Evolutionary conservation across 35 echinoderm and acorn worm genomes (phyloP), one percentile per base, ranked within the genome.

Genomic region (Heliocidaris tuberculata): DNA sequence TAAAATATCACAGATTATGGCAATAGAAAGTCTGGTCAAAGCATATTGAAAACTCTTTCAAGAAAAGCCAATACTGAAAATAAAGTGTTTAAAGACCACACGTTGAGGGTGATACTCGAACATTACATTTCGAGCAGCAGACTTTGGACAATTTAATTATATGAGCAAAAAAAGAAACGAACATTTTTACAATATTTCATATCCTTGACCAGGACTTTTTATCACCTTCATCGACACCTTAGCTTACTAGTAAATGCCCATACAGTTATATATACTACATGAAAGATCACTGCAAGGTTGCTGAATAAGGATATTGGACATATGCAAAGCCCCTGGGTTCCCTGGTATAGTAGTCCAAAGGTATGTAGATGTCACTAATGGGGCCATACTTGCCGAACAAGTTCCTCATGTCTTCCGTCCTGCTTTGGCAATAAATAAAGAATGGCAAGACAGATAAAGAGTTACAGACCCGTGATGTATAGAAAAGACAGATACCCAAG

Each of bases 251-350:
- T 42, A 78, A 21, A 29, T 78, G 65, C 3, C 8, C 21, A 78
- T 27, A 78, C 65, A 78, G 27, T 19, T 7, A 78, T 7, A 78
- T 78, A 21, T 1, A n/a, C n/a, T n/a, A 27, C 19, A 21, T 6
- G 27, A 4, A 78, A n/a, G 65, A 78, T 27, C 65, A 78, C 52
- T 78, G 65, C 65, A 78, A 21, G 65, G 27, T 19, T 0, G 27
- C 65, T 78, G 65, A 85, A 32, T 24, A 98, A 98, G 97, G 97
- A 98, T 98, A 98, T 98, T 98, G 97, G 31, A 98, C 86, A 93
- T 98, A 98, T 42, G 97, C 96, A 94, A 98, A 98, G 49, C 97
- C 97, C 87, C 97, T 85, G 24, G 97, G 94, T 92, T 94, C 15
- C 71, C 94, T 85, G 29, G 97, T 98, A 94, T 97, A 92, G 95